Evolutionary conservation across 2,888 invertebrate genomes (phyloP), one percentile per base, ranked within the genome.

Genomic region (Entomobrya proxima): DNA sequence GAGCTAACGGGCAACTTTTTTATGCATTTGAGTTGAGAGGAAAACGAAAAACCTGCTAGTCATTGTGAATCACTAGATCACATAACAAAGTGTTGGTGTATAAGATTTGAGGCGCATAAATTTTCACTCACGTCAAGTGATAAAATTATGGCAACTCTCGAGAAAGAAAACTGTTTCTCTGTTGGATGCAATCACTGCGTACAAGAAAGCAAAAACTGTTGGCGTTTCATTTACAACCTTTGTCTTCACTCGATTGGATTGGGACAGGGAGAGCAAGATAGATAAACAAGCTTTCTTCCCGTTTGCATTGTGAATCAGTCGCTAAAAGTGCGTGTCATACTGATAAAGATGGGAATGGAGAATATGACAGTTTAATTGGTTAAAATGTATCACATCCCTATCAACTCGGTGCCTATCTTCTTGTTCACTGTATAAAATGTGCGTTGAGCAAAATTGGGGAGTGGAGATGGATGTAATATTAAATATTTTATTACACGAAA

Each of bases 351-450:
- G 76, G 67, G 35, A 84, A 69, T 84, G 84, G 77, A 78, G 78
- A 69, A 72, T 58, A 72, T 84, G 84, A 84, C 84, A 84, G 77
- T 84, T 84, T 84, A 84, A 84, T 84, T 84, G 77, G 78, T 32
- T 77, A 35, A 72, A 84, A 69, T 84, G 84, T 58, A 84, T 72
- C 84, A 84, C 69, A 72, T 81, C 72, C 78, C 77, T 58, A 84
- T 72, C 84, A 84, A 55, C 55, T 81, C 72, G 58, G 69, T 78
- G 32, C 50, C 18, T 64, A 69, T 81, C 55, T 52, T 72, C 40
- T 52, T 61, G 5, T 50, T 47, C 24, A 72, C 40, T 52, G 74
- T 30, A 50, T 52, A 32, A 40, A 40, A 50, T 35, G 52, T 52
- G 50, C 50, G 35, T 50, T 52, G 35, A 32, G 32, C 9, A 27